Evolutionary conservation across 2,797 vertebrate genomes (phyloP), one percentile per base, ranked within the genome.

Genomic region (Enteromius fasciolatus): DNA sequence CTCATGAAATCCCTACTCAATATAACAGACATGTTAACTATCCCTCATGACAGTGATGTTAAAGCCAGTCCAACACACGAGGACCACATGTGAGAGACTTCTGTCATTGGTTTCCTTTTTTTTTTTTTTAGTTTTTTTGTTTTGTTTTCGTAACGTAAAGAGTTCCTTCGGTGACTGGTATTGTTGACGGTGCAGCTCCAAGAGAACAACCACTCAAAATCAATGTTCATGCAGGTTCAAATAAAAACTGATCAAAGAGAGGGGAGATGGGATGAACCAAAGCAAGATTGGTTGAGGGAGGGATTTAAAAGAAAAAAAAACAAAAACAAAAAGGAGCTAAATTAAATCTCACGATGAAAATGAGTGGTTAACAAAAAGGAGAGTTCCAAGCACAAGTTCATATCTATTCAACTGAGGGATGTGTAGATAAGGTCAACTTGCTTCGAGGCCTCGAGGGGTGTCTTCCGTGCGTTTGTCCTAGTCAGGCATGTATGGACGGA

Each of bases 311-410:
- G 63, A 5, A 83, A 72, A 90, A 86, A 83, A 23, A 85, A 86
- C 11, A 84, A 73, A n/a, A n/a, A n/a, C n/a, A n/a, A n/a, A n/a
- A 90, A 87, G 72, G 23, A 87, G 87, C 66, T 76, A 86, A 90
- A 85, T 83, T 63, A 88, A 63, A 86, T 69, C 46, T 87, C 67
- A 74, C 69, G 75, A 86, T 84, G 87, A 86, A 83, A 95, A 92
- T 90, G 93, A 94, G 86, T 87, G 94, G 93, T 95, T 94, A 94
- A 96, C 94, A 94, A 96, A 95, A 88, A 92, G 88, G 88, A 96
- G 94, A 96, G 96, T 97, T 98, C 97, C 97, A 97, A 97, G 96
- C 95, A 96, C 95, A 95, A 98, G 97, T 98, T 97, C 97, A 93
- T 96, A 97, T 97, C 89, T 96, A 96, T 95, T 95, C 93, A 95